phyloP scores from a whole-genome alignment of 1,140 invertebrate species.

The Drosophila eugracilis region DNA sequence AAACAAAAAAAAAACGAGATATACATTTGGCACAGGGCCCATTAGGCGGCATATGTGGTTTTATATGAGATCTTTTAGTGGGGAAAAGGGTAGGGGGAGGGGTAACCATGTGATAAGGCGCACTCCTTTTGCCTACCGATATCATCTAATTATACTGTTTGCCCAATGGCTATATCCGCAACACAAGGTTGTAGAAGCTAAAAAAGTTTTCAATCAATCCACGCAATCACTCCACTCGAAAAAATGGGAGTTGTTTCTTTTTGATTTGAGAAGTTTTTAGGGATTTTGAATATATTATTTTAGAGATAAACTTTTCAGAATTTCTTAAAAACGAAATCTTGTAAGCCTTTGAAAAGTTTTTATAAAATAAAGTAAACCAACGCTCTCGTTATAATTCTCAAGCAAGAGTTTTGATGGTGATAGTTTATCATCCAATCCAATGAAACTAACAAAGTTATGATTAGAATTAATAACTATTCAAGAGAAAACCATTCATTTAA shows the following conservation, averaged over 20 bases:
- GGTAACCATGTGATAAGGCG: conserved; percentile 27
- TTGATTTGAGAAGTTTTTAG: neutral
- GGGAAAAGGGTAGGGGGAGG: neutral
- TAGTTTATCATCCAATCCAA: no score
- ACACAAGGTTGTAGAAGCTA: neutral
- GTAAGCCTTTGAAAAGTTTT: no score
- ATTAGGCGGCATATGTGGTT: conserved; percentile 1
- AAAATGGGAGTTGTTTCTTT: neutral
- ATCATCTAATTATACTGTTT: conserved; percentile 40
- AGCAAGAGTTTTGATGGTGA: no score
- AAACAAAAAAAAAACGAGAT: conserved; percentile 9
- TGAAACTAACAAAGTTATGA: no score
- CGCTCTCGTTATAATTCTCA: no score
- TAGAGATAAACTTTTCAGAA: no score
- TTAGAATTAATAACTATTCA: no score
- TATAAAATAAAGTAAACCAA: no score
- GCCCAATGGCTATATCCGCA: conserved; percentile 15
- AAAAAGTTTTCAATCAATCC: neutral
- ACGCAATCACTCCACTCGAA: neutral
- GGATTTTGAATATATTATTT: no score
- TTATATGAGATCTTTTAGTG: conserved; percentile 19
- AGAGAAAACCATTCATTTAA: no score
- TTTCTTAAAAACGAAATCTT: no score
- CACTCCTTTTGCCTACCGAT: conserved; percentile 8
- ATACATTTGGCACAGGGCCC: conserved; percentile 2